A percentile compares a stretch with the other conserved stretches of the same genome.
Conservation (phyloP, 2,113 vertebrate genomes). For the Alosa alosa region DNA sequence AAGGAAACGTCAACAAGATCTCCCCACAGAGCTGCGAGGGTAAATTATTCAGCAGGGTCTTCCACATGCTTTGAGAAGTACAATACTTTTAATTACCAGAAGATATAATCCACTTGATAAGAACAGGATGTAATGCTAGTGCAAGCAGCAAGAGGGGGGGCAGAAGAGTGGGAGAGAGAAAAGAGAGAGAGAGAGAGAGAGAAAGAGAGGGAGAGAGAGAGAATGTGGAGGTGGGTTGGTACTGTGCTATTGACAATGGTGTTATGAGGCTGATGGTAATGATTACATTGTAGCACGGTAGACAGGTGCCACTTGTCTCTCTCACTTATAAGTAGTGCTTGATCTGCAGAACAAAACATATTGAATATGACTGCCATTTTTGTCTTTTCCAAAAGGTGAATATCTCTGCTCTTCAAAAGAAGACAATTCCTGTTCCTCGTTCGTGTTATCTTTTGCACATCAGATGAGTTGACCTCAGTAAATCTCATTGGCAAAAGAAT, state of each 20-base stretch:
- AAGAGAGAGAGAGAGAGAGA: background rate
- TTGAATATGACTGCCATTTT: background rate
- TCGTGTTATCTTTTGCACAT: background rate
- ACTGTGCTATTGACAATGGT: background rate
- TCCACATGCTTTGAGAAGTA: background rate
- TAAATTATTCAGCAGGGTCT: background rate
- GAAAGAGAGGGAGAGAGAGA: background rate
- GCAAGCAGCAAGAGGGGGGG: background rate
- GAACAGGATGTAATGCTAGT: background rate
- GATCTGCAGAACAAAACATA: background rate
- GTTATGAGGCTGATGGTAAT: background rate
- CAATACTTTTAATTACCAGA: slow-evolving; percentile 1
- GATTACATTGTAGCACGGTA: background rate
- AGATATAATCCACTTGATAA: background rate
- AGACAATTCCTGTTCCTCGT: background rate
- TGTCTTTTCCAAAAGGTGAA: background rate
- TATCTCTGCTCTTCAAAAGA: background rate
- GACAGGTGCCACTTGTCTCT: background rate
- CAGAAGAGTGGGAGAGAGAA: background rate
- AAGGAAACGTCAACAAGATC: background rate
- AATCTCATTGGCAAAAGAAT: background rate
- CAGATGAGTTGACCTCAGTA: background rate
- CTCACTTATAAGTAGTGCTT: background rate
- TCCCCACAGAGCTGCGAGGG: background rate
- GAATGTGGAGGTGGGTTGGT: background rate